Conservation (phyloP, 30 jellyfish, hydroid and myxozoan species). For the Morbakka virulenta region DNA sequence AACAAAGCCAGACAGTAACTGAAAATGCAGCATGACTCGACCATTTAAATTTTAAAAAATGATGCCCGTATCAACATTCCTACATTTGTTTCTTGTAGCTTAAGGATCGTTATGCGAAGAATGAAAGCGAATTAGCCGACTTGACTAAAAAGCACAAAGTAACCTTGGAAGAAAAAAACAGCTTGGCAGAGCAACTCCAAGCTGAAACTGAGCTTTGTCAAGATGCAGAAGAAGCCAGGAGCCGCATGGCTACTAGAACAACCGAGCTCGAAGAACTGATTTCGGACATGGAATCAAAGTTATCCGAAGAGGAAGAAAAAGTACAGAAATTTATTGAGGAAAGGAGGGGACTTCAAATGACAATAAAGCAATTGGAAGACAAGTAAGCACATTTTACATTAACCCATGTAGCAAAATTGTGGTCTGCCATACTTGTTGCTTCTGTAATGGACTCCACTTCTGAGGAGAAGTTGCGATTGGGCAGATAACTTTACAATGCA, state of each 20-base stretch:
- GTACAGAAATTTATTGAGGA: slow-evolving; percentile 69
- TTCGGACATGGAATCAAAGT: slow-evolving; percentile 76
- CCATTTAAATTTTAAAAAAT: too few species aligned
- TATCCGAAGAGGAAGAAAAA: slow-evolving; percentile 92
- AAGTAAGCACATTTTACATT: slow-evolving; percentile 39
- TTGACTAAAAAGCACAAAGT: slow-evolving; percentile 69
- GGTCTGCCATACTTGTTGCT: too few species aligned
- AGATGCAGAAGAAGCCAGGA: slow-evolving; percentile 97
- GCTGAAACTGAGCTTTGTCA: slow-evolving; percentile 98
- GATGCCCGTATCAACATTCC: not conserved
- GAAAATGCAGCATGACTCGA: too few species aligned
- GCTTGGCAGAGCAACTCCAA: slow-evolving; percentile 87
- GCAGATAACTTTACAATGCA: too few species aligned
- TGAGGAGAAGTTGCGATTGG: too few species aligned
- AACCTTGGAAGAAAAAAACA: slow-evolving; percentile 80
- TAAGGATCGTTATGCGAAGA: slow-evolving; percentile 75
- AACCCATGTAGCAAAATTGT: too few species aligned
- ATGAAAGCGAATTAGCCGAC: slow-evolving; percentile 77
- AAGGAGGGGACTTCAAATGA: slow-evolving; percentile 83
- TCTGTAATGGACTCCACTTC: too few species aligned
- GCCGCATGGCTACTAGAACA: slow-evolving; percentile 68
- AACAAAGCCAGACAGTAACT: too few species aligned
- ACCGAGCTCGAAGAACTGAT: slow-evolving; percentile 93
- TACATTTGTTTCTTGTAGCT: slow-evolving; percentile 21
- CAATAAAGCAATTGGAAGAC: slow-evolving; percentile 94